Evolutionary conservation across 2,797 vertebrate species (phyloP), one percentile per base, ranked within the genome.

Genomic region (Rhincodon typus): DNA sequence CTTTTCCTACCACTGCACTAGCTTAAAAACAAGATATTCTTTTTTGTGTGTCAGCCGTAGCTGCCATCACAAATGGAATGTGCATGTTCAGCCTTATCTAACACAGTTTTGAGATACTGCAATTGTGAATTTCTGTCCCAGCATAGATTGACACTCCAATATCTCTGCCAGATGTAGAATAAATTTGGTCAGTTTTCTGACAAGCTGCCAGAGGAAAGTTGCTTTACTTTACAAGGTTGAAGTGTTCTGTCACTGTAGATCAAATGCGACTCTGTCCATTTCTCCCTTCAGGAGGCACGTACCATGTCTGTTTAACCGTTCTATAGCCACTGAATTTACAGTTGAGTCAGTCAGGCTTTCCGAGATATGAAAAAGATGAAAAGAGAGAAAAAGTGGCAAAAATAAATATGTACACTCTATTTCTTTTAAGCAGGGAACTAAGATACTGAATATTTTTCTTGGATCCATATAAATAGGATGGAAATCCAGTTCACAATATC

Each of bases 181-280:
- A 77, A 95, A 95, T 95, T 77, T 95, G 94, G 94, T 74, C 94
- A 95, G 94, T 95, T 30, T 95, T 57, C 70, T 53, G 94, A 95
- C 94, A 95, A n/a, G 94, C 94, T 95, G 70, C 70, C 70, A 95
- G 46, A 53, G 46, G 94, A 74, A 74, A 95, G 94, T 77, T 77
- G 70, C 70, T 95, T 95, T 74, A 94, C 94, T 53, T 94, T 95
- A 53, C 46, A 95, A 72, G 94, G 70, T 34, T 95, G 94, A 42
- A 57, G 30, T 57, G 70, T 95, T 95, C 94, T 38, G 38, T 95
- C 94, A 95, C 94, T 74, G 94, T 77, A n/a, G 94, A 95, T 95
- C 70, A 95, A 95, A 46, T n/a, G 30, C 46, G 46, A 66, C 57
- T 46, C 94, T 95, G 70, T 77, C 94, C 27, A 13, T 50, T 74